Evolutionary conservation across 2,797 vertebrate genomes (phyloP), one percentile per base, ranked within the genome.

Genomic region (Novumbra hubbsi): DNA sequence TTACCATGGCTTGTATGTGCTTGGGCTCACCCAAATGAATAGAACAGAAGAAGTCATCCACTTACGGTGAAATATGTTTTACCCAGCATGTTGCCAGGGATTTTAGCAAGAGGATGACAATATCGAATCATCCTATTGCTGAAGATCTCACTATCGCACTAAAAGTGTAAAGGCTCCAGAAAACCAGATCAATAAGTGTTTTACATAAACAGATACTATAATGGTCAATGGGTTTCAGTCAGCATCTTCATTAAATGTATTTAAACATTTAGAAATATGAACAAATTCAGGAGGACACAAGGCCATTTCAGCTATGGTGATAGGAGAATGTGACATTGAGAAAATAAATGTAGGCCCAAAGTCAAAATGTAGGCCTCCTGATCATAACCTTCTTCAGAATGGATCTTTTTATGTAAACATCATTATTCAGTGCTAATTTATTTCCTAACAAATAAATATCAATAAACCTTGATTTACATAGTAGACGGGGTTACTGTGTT

Each of bases 21-120:
- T 12, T 15, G 60, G 52, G 60, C 60, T 63, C 27, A 30, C 27
- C 60, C 27, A 27, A 63, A 63, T 28, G 27, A 15, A 2, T 27
- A 30, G 24, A 28, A 30, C 2, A 27, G 3, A 63, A 63, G 24
- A 28, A 6, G 28, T 30, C 27, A 63, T 63, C 12, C 60, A 63
- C 15, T 30, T 15, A 15, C 30, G 27, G 12, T 27, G 17, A 63
- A 63, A 63, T 30, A 30, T 27, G n/a, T 28, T 63, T 63, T 27
- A 74, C 52, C 73, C 68, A 64, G 69, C 74, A 75, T 76, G 80
- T 80, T 71, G 77, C 80, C 78, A 73, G 71, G 78, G 81, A 78
- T 68, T 70, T 6, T 64, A 74, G 66, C 11, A 19, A 72, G 8
- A 21, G 49, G 48, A 34, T 49, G 70, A 73, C 45, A 68, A 48